A percentile compares a stretch with the other conserved stretches of the same genome.
Conservation (phyloP, 1,140 invertebrate genomes). For the Alviniconcha marisindica region DNA sequence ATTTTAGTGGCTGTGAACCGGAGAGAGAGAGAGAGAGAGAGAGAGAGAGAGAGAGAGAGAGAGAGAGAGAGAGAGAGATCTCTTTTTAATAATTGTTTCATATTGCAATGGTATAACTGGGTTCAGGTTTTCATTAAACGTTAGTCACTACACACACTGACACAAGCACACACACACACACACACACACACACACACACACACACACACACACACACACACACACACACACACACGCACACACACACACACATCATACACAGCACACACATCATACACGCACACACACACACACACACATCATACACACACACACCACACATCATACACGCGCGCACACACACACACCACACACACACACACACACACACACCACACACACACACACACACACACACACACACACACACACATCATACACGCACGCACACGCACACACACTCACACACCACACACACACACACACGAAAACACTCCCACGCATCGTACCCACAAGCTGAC, state of each 20-base stretch:
- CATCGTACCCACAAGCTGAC: no score
- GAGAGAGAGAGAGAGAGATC: no score
- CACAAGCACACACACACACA: neutral
- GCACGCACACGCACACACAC: neutral
- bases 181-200: neutral
- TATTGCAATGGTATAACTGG: neutral
- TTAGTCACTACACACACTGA: neutral
- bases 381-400: slow-evolving; percentile 19
- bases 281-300: neutral
- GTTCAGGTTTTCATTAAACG: neutral
- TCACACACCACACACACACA: neutral
- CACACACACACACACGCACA: slow-evolving; percentile 14
- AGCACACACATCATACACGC: neutral
- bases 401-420: neutral
- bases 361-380: slow-evolving; percentile 1
- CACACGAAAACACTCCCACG: neutral
- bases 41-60: neutral
- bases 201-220: slow-evolving; percentile 7
- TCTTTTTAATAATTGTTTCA: no score
- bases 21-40: neutral
- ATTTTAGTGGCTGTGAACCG: neutral
- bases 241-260: no score
- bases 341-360: neutral
- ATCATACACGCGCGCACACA: no score
- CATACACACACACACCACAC: neutral